These are phyloP conservation scores for Macaca fascicularis DNA, from an alignment of 2,113 vertebrate genomes.

Conservation along the genomic window DNA sequence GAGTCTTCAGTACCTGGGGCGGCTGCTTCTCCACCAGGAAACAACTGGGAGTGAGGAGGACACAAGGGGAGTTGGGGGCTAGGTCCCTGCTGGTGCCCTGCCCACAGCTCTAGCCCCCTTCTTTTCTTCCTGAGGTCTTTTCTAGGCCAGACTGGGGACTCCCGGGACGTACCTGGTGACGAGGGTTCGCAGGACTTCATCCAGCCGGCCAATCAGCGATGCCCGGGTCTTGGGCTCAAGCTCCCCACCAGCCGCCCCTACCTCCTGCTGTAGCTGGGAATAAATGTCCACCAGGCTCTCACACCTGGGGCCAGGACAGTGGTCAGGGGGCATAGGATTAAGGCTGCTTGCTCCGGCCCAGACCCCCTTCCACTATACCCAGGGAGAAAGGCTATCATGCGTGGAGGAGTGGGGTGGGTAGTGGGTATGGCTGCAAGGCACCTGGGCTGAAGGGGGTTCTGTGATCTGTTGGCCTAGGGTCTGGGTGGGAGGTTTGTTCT, in stretches of 20 bases:
- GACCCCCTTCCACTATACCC: neutral
- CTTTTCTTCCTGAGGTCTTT: neutral
- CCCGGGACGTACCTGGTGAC: conserved; percentile 89
- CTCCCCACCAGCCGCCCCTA: conserved; percentile 82
- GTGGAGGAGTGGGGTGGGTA: neutral
- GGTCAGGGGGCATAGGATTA: conserved; percentile 32
- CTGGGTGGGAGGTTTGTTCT: neutral
- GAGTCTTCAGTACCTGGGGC: conserved; percentile 97
- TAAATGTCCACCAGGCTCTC: conserved; percentile 92
- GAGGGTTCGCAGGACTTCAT: conserved; percentile 85
- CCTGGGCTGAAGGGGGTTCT: neutral
- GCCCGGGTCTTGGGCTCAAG: conserved; percentile 83
- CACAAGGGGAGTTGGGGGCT: neutral
- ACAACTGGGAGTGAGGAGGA: conserved; percentile 83
- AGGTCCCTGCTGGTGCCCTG: no score
- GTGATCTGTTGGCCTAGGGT: neutral
- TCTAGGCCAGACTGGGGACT: neutral
- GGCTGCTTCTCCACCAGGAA: conserved; percentile 96
- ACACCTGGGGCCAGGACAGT: conserved; percentile 82
- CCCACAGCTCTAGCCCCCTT: neutral
- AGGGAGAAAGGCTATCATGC: neutral
- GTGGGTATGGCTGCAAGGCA: neutral
- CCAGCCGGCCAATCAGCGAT: conserved; percentile 85
- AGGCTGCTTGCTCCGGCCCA: neutral
- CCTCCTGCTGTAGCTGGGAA: conserved; percentile 90